phyloP scores from a whole-genome alignment of 2,797 vertebrate species.

The Cryptoprocta ferox region DNA sequence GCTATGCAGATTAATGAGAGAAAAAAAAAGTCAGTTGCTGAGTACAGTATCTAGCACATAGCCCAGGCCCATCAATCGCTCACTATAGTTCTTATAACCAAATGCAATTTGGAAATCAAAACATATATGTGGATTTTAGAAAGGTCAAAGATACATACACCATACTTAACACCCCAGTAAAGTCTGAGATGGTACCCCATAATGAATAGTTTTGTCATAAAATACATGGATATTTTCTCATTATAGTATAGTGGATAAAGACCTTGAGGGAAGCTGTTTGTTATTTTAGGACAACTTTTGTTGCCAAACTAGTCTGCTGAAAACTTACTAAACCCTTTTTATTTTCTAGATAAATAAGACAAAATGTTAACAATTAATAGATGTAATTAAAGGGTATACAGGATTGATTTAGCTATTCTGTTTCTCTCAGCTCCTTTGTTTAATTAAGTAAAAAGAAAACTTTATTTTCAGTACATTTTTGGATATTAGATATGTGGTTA shows the following conservation, averaged over 20 bases:
- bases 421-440: background rate
- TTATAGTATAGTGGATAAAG: background rate
- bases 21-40: background rate
- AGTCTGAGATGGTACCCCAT: background rate
- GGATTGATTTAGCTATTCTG: background rate
- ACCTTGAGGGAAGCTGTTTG: background rate
- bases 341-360: background rate
- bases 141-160: background rate
- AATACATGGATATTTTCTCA: background rate
- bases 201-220: background rate
- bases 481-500: background rate
- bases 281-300: background rate
- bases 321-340: background rate
- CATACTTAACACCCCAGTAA: background rate
- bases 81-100: background rate
- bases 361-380: constrained; percentile 18
- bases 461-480: background rate
- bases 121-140: background rate
- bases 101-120: background rate
- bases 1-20: background rate
- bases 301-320: background rate
- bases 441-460: background rate
- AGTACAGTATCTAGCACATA: background rate
- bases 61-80: background rate
- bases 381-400: background rate